Base-by-base conservation (phyloP, 2,888 invertebrate genomes). In the Lobophora halterata region DNA sequence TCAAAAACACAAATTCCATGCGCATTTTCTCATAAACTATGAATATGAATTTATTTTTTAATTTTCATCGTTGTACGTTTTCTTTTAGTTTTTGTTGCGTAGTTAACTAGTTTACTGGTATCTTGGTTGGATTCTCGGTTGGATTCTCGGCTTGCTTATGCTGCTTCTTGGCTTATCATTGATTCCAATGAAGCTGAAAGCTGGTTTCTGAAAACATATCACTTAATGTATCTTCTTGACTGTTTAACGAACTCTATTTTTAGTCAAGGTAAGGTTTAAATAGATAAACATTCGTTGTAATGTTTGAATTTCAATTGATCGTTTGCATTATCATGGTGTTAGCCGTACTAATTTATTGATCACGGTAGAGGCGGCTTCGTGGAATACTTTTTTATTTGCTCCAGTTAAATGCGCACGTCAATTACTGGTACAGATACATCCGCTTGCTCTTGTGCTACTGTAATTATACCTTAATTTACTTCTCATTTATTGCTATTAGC, bases 121-220 rank as follows among this genome's bases (percentile, higher is more conserved):
- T 65, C 64, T 58, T 62, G 65, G 67, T 61, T 61, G 47, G 52
- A 28, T 52, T 59, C 40, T 35, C 37, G 44, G 46, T 46, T 51
- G 38, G 38, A 38, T 37, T n/a, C n/a, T n/a, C n/a, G n/a, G n/a
- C n/a, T n/a, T n/a, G n/a, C n/a, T n/a, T n/a, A n/a, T 21, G 36
- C 36, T 52, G 51, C 46, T 51, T 51, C 52, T 61, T 58, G 65
- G n/a, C 59, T 59, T 57, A 58, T 56, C 54, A 46, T 48, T 38
- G 38, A 30, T 46, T 51, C 46, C 59, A 71, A 71, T 68, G 52
- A 66, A 66, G 53, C 55, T 63, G 68, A 69, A 78, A n/a, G n/a
- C 73, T 71, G 63, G 49, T 47, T 41, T 21, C 46, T 48, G 57
- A 59, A 51, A 56, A 58, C 55, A 52, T 34, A 49, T 36, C 37